Evolutionary conservation across 2,888 invertebrate genomes (phyloP).

Genomic region (Coecobrya sp.): DNA sequence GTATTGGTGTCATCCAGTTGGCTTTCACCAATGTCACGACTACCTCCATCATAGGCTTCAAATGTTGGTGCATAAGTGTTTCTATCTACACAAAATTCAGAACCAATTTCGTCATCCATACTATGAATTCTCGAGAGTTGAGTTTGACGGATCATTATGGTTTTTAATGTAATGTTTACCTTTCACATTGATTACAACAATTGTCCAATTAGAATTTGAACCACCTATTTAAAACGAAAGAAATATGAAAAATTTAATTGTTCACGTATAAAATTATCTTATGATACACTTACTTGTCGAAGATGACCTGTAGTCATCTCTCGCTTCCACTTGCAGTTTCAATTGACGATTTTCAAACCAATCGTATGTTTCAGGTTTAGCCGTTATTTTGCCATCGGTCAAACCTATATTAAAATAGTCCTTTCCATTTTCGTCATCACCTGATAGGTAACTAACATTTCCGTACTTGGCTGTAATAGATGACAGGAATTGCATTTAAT

Average conservation of each 20-base stretch:
- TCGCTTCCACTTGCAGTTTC: constrained; percentile 56
- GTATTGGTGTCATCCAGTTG: background rate
- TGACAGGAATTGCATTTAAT: too few species aligned
- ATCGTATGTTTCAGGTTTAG: constrained; percentile 21
- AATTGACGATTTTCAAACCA: constrained; percentile 50
- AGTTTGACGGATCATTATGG: too few species aligned
- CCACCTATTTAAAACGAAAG: constrained; percentile 31
- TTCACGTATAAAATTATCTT: too few species aligned
- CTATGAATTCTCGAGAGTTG: too few species aligned
- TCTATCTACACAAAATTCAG: constrained; percentile 48
- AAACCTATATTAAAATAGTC: constrained; percentile 51
- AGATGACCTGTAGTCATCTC: constrained; percentile 67
- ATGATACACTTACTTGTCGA: constrained; percentile 33
- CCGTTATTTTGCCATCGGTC: constrained; percentile 48
- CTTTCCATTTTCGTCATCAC: constrained; percentile 35
- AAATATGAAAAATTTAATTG: background rate
- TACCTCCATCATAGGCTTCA: background rate
- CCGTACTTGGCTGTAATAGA: constrained; percentile 57
- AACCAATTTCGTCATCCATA: too few species aligned
- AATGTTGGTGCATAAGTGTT: constrained; percentile 75
- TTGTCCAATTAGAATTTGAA: constrained; percentile 33
- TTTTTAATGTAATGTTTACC: background rate
- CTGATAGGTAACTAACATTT: constrained; percentile 60
- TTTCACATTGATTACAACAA: background rate
- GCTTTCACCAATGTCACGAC: constrained; percentile 11